Evolutionary conservation across 2,888 invertebrate species (phyloP), one percentile per base, ranked within the genome.

Genomic region (Leptopterna dolabrata): DNA sequence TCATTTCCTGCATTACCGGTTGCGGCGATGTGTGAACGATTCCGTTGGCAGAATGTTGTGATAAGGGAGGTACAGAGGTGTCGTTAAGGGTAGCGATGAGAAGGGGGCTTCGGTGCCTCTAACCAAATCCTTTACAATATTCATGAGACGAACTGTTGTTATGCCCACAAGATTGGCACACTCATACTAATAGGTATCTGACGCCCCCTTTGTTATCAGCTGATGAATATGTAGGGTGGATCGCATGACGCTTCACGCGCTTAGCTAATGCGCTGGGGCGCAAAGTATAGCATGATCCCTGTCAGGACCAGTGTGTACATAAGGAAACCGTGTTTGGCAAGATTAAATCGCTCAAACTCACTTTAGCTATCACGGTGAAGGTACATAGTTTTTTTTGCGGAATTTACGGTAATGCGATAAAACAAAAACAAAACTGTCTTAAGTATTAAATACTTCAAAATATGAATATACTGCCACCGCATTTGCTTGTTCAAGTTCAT

Each of bases 111-210:
- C 63, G 63, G 24, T 81, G 47, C 51, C 55, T 14, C 81, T 81
- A 51, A 81, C 83, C 63, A 36, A 24, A 83, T 70, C 83, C 83
- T 29, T 70, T 83, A 71, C 83, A 70, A 83, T 83, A 83, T 83
- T 83, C 83, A 83, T 83, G 83, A 83, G 83, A 41, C 43, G 71
- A 83, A 83, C 83, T 83, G 83, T 83, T 70, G 83, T 83, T 83
- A 63, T 70, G 71, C 4, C 41, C 83, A 11, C 83, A 83, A 83
- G 83, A 83, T 83, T 83, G 83, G 83, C 83, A 83, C 83, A 83
- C 83, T 83, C 63, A 83, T 83, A 83, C 83, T 83, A 83, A 83
- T 83, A 71, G 83, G 71, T 47, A 19, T 29, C 19, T 19, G 55
- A 81, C 63, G 30, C 83, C 36, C 83, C 71, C 63, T 83, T 83